Evolutionary conservation across 2,113 vertebrate species (phyloP).

Genomic region (Ahaetulla prasina): DNA sequence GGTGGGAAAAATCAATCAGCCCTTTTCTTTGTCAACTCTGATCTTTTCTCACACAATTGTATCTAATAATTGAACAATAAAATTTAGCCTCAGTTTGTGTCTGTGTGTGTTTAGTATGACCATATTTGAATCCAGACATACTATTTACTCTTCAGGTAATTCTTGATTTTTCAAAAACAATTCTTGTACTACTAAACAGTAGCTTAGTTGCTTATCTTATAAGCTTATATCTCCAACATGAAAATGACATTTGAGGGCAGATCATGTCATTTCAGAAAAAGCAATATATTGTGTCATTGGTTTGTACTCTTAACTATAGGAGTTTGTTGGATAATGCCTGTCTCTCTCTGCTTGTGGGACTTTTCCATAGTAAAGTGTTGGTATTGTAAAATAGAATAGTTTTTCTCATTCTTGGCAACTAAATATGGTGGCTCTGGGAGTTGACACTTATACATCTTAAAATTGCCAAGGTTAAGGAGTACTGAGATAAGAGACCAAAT

Average conservation of each 20-base stretch:
- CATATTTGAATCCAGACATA: slow-evolving; percentile 24
- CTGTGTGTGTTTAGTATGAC: not conserved
- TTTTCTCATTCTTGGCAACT: not conserved
- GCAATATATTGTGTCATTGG: not conserved
- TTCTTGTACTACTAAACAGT: slow-evolving; percentile 16
- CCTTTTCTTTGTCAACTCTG: slow-evolving; percentile 26
- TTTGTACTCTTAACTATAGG: not conserved
- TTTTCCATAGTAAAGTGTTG: not conserved
- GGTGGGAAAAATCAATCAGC: slow-evolving; percentile 14
- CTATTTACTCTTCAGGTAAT: slow-evolving; percentile 32
- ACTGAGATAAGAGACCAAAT: not conserved
- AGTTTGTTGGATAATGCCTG: not conserved
- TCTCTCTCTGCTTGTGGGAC: not conserved
- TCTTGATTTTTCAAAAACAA: slow-evolving; percentile 17
- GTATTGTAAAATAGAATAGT: not conserved
- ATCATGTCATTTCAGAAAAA: not conserved
- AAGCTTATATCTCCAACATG: not conserved
- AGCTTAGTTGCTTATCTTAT: not conserved
- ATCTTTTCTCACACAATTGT: slow-evolving; percentile 30
- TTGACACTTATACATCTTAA: not conserved
- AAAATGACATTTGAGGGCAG: not conserved
- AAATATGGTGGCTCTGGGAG: not conserved
- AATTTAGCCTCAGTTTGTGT: not conserved
- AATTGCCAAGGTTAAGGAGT: not conserved
- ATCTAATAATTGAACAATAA: slow-evolving; percentile 36